These are phyloP conservation scores for Callipepla californica DNA, from an alignment of 2,113 vertebrate genomes.

Conservation along the genomic window DNA sequence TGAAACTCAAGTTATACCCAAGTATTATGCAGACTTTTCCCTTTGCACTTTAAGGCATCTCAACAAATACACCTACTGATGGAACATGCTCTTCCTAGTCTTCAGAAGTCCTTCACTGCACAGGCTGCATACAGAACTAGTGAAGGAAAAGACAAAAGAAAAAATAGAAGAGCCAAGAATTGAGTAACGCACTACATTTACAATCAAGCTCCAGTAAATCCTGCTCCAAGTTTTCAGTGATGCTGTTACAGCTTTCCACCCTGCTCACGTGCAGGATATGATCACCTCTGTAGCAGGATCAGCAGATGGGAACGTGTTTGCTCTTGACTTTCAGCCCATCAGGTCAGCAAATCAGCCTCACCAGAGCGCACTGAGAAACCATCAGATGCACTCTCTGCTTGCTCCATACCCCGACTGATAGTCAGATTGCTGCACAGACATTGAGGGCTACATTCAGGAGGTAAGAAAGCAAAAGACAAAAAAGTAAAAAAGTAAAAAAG, in stretches of 20 bases:
- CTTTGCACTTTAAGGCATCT: not conserved
- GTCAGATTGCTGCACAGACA: not conserved
- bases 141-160: not conserved
- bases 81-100: not conserved
- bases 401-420: not conserved
- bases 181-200: not conserved
- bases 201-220: not conserved
- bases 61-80: not conserved
- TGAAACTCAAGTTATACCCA: accelerated
- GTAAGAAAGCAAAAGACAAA: not conserved
- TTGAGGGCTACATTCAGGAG: not conserved
- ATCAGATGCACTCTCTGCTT: not conserved
- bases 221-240: not conserved
- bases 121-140: not conserved
- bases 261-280: not conserved
- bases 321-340: not conserved
- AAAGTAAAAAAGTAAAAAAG: not conserved
- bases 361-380: not conserved
- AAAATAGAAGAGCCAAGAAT: not conserved
- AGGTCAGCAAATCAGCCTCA: not conserved
- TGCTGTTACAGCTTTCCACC: not conserved
- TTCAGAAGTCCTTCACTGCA: not conserved
- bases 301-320: accelerated
- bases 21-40: not conserved
- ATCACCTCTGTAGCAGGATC: not conserved